Base-by-base conservation (phyloP, 2,113 vertebrate species). In the Elephantulus edwardii region DNA sequence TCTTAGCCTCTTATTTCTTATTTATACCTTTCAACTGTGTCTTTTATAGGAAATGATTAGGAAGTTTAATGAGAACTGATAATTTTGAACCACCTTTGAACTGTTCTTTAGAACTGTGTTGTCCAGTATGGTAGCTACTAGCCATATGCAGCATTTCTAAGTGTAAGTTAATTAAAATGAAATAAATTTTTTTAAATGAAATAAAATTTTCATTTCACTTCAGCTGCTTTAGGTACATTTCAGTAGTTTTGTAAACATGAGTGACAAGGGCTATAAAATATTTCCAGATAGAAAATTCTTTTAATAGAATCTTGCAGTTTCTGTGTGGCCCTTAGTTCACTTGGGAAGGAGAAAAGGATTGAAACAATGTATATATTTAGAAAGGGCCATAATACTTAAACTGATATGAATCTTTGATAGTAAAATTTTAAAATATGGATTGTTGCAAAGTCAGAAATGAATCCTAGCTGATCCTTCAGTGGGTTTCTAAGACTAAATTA, bases 91-190 rank as follows among this genome's bases (percentile, higher is more conserved):
- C 26, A 75, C 16, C 22, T 40, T 74, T 82, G 60, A 68, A 2
- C 52, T 56, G 26, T 83, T 87, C 38, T 85, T 22, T 87, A 80
- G 60, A 83, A 26, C 56, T 70, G 3, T 72, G 1, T 68, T 90
- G 24, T 52, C 40, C 35, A 6, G 38, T 91, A 38, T 88, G 40
- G 30, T 84, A 77, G 40, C 40, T 50, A 71, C 46, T 58, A 17
- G 56, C 24, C 44, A 52, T 11, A 26, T 87, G 22, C 50, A 83
- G 38, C 62, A 94, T n/a, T 90, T 94, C 84, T 82, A 84, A 70
- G 5, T 92, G 90, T 88, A 91, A 71, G 62, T 79, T 70, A 42
- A 64, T 64, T 54, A 86, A 72, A 77, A 80, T 72, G 42, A 70
- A 83, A 76, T 60, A 60, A 60, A 60, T 9, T 60, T 60, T n/a